These are phyloP conservation scores for Cephus spinipes DNA, from an alignment of 2,888 invertebrate species.

Conservation along the genomic window DNA sequence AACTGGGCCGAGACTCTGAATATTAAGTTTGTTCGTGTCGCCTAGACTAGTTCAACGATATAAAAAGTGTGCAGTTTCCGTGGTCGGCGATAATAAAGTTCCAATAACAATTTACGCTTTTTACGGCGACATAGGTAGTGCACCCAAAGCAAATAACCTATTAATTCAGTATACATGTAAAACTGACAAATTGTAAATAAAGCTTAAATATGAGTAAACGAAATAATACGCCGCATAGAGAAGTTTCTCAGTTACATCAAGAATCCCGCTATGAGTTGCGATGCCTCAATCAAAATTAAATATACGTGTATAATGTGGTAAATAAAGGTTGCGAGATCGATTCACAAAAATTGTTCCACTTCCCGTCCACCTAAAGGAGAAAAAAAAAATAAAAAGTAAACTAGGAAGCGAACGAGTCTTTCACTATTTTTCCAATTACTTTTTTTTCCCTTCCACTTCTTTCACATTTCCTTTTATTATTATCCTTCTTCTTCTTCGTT, in stretches of 20 bases:
- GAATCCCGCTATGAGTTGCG: conserved; percentile 16
- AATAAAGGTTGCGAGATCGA: background rate
- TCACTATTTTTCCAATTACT: background rate
- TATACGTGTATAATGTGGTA: conserved; percentile 34
- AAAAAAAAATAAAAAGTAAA: background rate
- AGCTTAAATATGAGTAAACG: background rate
- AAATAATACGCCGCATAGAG: background rate
- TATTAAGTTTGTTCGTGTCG: background rate
- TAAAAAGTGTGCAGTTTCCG: background rate
- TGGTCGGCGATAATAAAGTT: background rate
- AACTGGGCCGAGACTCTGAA: background rate
- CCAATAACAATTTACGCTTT: background rate
- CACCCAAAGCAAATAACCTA: background rate
- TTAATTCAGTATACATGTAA: background rate
- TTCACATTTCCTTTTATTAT: conserved; percentile 21
- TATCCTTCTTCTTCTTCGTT: background rate
- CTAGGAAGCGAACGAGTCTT: background rate
- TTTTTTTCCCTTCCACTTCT: conserved; percentile 25
- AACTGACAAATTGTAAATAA: background rate
- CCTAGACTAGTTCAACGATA: background rate
- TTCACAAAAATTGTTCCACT: background rate
- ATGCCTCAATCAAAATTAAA: conserved; percentile 56
- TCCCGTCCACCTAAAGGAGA: background rate
- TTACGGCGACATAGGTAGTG: background rate
- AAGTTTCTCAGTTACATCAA: background rate